These are phyloP conservation scores for Napeogenes sylphis DNA, from an alignment of 2,888 invertebrate genomes.

Conservation along the genomic window DNA sequence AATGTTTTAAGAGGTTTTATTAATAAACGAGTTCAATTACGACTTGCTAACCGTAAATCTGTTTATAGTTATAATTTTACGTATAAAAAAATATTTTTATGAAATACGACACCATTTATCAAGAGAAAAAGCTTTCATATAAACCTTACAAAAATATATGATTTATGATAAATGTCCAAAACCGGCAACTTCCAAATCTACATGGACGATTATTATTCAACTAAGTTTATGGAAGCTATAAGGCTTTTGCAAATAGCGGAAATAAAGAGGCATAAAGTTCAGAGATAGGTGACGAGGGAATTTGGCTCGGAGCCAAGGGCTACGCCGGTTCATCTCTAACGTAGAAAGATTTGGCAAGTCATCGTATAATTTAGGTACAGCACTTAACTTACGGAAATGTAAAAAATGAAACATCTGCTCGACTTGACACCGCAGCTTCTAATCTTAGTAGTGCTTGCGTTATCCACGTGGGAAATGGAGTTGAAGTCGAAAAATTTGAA, in stretches of 20 bases:
- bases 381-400: constrained; percentile 14
- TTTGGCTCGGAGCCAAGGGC: constrained; percentile 31
- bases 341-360: constrained; percentile 32
- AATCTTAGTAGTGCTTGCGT: not conserved
- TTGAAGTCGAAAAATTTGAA: too few species aligned
- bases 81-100: too few species aligned
- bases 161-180: not conserved
- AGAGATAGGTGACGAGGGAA: constrained; percentile 32
- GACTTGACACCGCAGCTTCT: constrained; percentile 3
- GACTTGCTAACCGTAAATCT: too few species aligned
- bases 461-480: not conserved
- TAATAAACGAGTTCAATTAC: constrained; percentile 3
- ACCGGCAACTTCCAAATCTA: not conserved
- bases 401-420: constrained; percentile 18
- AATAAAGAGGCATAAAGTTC: constrained; percentile 35
- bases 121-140: not conserved
- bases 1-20: constrained; percentile 8
- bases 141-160: not conserved
- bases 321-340: constrained; percentile 25
- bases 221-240: constrained; percentile 22
- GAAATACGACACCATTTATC: too few species aligned
- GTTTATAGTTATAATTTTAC: too few species aligned
- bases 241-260: constrained; percentile 26
- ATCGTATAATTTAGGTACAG: constrained; percentile 20
- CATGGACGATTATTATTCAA: constrained; percentile 20